Evolutionary conservation across 2,113 vertebrate species (phyloP).

Genomic region (Pteropus alecto): DNA sequence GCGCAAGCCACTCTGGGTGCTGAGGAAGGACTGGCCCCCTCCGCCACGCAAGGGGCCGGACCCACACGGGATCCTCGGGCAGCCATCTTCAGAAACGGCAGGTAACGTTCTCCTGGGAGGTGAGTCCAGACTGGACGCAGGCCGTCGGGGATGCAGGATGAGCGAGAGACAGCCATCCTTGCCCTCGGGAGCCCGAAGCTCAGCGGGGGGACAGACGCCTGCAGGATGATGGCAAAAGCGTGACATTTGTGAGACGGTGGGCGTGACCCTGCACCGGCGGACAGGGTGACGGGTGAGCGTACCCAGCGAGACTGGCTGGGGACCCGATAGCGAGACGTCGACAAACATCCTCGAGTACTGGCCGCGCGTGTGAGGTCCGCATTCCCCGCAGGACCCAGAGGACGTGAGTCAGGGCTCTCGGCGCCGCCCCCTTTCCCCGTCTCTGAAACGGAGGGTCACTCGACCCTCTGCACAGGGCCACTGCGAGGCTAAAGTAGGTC

Average conservation of each 20-base stretch:
- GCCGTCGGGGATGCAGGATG: neutral
- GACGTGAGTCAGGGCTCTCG: rapidly evolving
- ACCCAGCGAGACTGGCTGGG: neutral
- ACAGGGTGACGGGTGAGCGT: no score
- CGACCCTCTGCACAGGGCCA: neutral
- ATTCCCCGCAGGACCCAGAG: no score
- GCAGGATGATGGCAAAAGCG: neutral
- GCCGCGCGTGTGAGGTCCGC: rapidly evolving
- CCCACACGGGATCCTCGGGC: slow-evolving; percentile 20
- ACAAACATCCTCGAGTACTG: rapidly evolving
- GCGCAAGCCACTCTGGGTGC: slow-evolving; percentile 51
- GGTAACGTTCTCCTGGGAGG: slow-evolving; percentile 65
- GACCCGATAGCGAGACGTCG: no score
- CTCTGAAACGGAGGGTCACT: neutral
- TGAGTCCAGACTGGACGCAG: rapidly evolving
- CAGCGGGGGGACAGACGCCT: neutral
- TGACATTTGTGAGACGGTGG: neutral
- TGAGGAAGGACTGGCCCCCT: slow-evolving; percentile 11
- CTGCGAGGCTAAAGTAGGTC: neutral
- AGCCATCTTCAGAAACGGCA: slow-evolving; percentile 40
- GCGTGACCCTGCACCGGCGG: neutral
- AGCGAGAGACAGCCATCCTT: no score
- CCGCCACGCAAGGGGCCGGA: neutral
- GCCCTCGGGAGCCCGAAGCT: neutral
- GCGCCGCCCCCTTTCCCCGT: no score